Evolutionary conservation across 2,113 vertebrate genomes (phyloP), one percentile per base, ranked within the genome.

Genomic region (Nycticryphes semicollaris): DNA sequence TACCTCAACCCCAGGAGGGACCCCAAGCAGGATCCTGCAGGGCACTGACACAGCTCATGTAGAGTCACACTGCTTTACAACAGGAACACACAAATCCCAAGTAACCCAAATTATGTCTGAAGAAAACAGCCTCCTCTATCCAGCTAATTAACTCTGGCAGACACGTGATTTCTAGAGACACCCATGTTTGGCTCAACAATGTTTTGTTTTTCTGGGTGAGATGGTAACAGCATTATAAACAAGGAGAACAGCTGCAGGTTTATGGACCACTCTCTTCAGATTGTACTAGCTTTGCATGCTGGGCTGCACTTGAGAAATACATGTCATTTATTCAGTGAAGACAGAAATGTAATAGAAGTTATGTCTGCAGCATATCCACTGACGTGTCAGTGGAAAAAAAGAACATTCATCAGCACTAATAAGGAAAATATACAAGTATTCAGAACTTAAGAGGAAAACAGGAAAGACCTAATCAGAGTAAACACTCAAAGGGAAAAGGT

Each of bases 381-480:
- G 48, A 43, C 35, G 62, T 67, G 39, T 43, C 69, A 85, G 74
- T 93, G 62, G 31, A 51, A 93, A 94, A 94, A 94, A 87, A 25
- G 6, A 86, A 60, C 69, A 76, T 45, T 75, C 57, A 66, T 89
- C 57, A 69, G 37, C 48, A 37, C 28, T 77, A 87, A 64, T 33
- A 87, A 59, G 68, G 76, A 82, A 94, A 95, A 75, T 33, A 73
- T 21, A 90, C 45, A 67, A 95, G 60, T 59, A 91, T 75, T 87
- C 68, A 87, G 68, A 75, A 92, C 60, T 77, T n/a, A 31, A 30
- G 59, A 79, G 62, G 82, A 91, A 96, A 96, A 91, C 94, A 96
- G 95, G 90, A 95, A 97, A 95, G 54, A 63, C 37, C 48, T 96
- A 87, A 96, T 91, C 78, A 80, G 50, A 80, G 60, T 90, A 91